Evolutionary conservation across 2,797 vertebrate species (phyloP), one percentile per base, ranked within the genome.

Genomic region (Phoeniculus purpureus): DNA sequence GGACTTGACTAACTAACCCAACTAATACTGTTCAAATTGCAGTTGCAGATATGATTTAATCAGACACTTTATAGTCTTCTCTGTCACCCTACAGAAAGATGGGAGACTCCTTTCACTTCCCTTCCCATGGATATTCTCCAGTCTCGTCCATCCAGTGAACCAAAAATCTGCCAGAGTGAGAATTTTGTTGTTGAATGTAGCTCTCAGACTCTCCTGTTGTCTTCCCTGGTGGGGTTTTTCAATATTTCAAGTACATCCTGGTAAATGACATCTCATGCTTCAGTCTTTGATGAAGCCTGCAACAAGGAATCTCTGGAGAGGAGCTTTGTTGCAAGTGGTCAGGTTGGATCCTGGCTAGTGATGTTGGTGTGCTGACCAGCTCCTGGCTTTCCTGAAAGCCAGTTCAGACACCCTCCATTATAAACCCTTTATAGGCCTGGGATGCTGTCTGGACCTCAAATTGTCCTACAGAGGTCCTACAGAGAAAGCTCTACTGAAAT

Each of bases 321-420:
- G 0, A 8, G 12, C 37, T 90, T 82, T 73, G 56, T 17, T 52
- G 47, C 43, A 22, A 70, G 19, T 1, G 3, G 48, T 11, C 27
- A 66, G 43, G 9, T 59, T 2, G 9, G 23, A 16, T 66, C 0
- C 0, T 15, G 32, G 48, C 52, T 83, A 27, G 29, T 65, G 55
- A 75, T n/a, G 11, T 1, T 5, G 2, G 16, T 58, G 64, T 67
- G 40, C n/a, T 5, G 3, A 48, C 37, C 32, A 86, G 23, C 3
- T 26, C 15, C 31, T 66, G 22, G 19, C 10, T 67, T 67, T 55
- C 64, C 51, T 48, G 20, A 27, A 43, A 80, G 27, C 10, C 43
- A 76, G 58, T 25, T 79, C 79, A 58, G 64, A 47, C 26, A 75
- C 8, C 23, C 7, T 59, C 25, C 15, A 45, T 22, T n/a, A 32